Percentiles rank a stretch among this genome's conserved stretches.
Evolutionary conservation across 2,888 invertebrate genomes (phyloP).

Genomic region (Anarsia innoxiella): DNA sequence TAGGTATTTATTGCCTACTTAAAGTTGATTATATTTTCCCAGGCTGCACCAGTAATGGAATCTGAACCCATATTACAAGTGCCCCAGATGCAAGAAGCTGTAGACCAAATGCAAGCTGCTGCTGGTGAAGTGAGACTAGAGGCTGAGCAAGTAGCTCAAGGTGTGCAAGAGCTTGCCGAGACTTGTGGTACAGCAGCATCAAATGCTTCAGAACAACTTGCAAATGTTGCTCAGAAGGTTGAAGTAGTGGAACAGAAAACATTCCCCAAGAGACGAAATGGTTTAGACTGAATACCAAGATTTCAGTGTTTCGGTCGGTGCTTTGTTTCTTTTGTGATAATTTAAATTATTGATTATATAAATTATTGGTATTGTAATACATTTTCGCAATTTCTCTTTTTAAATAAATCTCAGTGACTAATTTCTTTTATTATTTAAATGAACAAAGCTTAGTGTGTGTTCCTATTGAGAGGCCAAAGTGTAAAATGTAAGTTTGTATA

Average conservation of each 20-base stretch:
- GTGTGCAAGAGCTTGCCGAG: conserved; percentile 60
- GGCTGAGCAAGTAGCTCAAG: conserved; percentile 59
- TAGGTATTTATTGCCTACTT: no score
- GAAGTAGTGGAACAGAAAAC: conserved; percentile 48
- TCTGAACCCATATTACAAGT: conserved; percentile 62
- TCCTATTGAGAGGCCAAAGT: no score
- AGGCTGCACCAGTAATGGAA: conserved; percentile 59
- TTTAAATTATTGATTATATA: no score
- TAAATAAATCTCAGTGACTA: no score
- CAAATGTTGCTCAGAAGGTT: conserved; percentile 54
- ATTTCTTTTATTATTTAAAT: no score
- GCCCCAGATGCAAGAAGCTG: conserved; percentile 53
- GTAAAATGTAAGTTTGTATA: no score
- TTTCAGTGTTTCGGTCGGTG: no score
- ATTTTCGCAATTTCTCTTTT: no score
- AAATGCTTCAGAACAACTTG: conserved; percentile 51
- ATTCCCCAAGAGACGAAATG: conserved; percentile 59
- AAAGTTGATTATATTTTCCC: not conserved
- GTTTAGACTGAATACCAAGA: conserved; percentile 53
- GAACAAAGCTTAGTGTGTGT: no score
- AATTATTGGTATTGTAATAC: no score
- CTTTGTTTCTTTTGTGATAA: no score
- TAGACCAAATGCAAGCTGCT: conserved; percentile 53
- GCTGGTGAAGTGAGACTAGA: conserved; percentile 52
- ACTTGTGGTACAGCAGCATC: conserved; percentile 60